Evolutionary conservation across 2,888 invertebrate species (phyloP).

Genomic region (Ormyrus rosae): DNA sequence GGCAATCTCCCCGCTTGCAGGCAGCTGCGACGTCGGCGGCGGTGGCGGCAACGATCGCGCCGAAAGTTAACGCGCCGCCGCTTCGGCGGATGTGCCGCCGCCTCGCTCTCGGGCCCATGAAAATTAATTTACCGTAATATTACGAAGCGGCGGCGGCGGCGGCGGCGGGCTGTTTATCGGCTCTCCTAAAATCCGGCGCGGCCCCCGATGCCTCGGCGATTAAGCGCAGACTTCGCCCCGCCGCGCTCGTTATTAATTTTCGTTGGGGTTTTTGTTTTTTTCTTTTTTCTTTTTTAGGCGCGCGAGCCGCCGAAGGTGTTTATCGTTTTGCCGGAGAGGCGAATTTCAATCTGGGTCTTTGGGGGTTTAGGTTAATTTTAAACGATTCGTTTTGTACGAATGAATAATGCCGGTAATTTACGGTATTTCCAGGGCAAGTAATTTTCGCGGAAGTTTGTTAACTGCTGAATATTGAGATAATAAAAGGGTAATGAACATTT

Average conservation of each 20-base stretch:
- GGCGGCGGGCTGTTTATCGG: slow-evolving; percentile 30
- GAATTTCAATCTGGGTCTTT: not conserved
- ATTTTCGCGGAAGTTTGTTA: too few species aligned
- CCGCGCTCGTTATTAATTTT: slow-evolving; percentile 45
- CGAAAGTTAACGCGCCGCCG: not conserved
- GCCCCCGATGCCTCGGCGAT: slow-evolving; percentile 29
- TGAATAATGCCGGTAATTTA: too few species aligned
- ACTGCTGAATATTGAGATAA: too few species aligned
- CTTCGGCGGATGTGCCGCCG: too few species aligned
- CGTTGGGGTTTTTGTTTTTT: not conserved
- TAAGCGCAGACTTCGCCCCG: slow-evolving; percentile 41
- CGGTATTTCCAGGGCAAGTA: too few species aligned
- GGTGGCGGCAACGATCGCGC: not conserved
- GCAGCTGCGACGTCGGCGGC: too few species aligned
- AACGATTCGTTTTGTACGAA: too few species aligned
- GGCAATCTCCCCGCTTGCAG: too few species aligned
- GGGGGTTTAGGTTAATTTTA: too few species aligned
- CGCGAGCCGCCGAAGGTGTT: too few species aligned
- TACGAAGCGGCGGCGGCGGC: not conserved
- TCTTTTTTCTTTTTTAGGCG: too few species aligned
- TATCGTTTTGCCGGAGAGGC: not conserved
- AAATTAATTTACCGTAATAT: slow-evolving; percentile 50
- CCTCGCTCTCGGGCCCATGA: not conserved
- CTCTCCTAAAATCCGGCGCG: slow-evolving; percentile 15
- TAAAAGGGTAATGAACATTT: too few species aligned